Evolutionary conservation across 2,888 invertebrate genomes (phyloP).

Genomic region (Crioceris asparagi): DNA sequence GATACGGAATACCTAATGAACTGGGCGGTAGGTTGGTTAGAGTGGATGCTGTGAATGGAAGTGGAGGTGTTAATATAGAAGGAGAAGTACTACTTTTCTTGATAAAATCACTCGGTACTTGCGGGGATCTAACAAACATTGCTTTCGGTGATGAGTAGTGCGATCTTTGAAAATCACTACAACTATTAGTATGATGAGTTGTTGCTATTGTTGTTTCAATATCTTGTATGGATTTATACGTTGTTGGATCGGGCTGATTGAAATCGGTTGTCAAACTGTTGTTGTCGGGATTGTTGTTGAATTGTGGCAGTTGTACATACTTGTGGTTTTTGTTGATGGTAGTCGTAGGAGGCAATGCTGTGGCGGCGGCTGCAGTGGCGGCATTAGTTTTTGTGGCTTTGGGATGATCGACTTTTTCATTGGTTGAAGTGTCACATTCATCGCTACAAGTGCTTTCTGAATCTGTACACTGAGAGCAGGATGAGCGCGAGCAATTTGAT

Average conservation of each 20-base stretch:
- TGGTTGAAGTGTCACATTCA: constrained; percentile 18
- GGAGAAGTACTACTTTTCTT: constrained; percentile 12
- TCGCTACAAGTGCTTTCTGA: constrained; percentile 35
- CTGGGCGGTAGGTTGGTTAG: constrained; percentile 13
- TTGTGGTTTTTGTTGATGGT: no score
- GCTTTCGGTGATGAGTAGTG: constrained; percentile 22
- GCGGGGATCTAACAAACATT: constrained; percentile 30
- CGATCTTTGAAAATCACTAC: constrained; percentile 24
- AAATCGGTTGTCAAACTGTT: constrained; percentile 35
- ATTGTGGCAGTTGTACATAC: no score
- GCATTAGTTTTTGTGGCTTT: constrained; percentile 10
- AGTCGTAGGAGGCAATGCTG: no score
- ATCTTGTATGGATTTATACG: constrained; percentile 30
- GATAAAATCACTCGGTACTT: constrained; percentile 26
- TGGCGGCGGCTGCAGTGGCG: no score
- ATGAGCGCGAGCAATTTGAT: constrained; percentile 61
- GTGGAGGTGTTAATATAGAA: constrained; percentile 19
- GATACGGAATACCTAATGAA: constrained; percentile 10
- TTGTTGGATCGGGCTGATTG: constrained; percentile 34
- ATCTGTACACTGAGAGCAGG: constrained; percentile 54
- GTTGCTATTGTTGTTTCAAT: constrained; percentile 7
- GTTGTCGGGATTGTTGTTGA: constrained; percentile 29
- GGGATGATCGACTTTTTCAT: constrained; percentile 29
- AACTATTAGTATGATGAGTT: constrained; percentile 10
- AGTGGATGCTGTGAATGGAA: constrained; percentile 22